Percentiles rank a stretch among this genome's conserved stretches.
phyloP scores from a whole-genome alignment of 2,113 vertebrate genomes.

The Ovis canadensis region DNA sequence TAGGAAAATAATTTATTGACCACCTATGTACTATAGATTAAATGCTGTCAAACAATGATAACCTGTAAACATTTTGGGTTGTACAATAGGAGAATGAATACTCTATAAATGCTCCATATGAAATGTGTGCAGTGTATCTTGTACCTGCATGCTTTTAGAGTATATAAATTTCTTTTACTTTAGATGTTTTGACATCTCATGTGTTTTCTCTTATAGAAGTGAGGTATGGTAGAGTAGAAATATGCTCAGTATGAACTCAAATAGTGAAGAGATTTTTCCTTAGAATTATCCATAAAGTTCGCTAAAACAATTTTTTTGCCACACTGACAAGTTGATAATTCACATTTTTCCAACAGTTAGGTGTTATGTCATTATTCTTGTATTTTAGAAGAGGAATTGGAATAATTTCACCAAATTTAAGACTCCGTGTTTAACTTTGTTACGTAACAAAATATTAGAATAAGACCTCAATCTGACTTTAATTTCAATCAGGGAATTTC shows the following conservation, averaged over 20 bases:
- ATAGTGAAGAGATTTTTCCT: neutral
- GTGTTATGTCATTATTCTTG: neutral
- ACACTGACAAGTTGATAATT: neutral
- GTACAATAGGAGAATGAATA: neutral
- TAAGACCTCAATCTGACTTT: neutral
- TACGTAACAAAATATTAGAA: neutral
- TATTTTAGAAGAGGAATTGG: neutral
- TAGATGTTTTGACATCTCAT: neutral
- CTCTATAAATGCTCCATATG: neutral
- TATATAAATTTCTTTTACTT: neutral
- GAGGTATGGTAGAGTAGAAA: neutral
- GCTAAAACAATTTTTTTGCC: neutral
- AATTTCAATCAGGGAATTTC: neutral
- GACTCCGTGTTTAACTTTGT: neutral
- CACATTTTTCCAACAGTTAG: neutral
- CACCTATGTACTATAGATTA: constrained; percentile 31
- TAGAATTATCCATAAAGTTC: neutral
- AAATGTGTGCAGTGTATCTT: neutral
- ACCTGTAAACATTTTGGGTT: neutral
- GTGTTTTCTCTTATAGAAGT: neutral
- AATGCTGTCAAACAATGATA: neutral
- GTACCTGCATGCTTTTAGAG: neutral
- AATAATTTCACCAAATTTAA: neutral
- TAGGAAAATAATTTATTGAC: constrained; percentile 51
- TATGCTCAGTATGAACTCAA: neutral